A percentile compares a stretch with the other conserved stretches of the same genome.
Evolutionary conservation across 2,113 vertebrate species (phyloP).

Genomic region (Bungarus multicinctus): DNA sequence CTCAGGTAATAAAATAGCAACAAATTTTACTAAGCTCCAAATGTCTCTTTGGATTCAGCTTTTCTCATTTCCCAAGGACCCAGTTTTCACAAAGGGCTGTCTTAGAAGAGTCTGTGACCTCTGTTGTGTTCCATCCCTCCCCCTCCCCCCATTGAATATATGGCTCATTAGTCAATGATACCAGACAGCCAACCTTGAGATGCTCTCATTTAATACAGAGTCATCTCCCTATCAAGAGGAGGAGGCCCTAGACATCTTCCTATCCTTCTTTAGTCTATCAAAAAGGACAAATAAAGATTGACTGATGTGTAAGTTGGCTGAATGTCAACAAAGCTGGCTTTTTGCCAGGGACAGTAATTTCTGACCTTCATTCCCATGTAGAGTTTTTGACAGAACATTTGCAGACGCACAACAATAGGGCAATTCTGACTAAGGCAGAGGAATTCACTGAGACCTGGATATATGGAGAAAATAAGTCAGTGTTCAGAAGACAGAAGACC

Average conservation of each 20-base stretch:
- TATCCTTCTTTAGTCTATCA: neutral
- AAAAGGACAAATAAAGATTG: constrained; percentile 27
- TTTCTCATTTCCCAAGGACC: neutral
- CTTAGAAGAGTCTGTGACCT: neutral
- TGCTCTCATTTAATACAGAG: constrained; percentile 24
- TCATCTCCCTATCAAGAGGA: neutral
- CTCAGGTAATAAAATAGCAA: accelerated
- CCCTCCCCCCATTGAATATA: neutral
- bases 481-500: neutral
- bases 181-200: constrained; percentile 24
- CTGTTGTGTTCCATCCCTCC: neutral
- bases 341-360: constrained; percentile 19
- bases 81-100: constrained; percentile 20
- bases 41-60: neutral
- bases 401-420: neutral
- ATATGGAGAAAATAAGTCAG: neutral
- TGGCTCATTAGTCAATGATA: constrained; percentile 28
- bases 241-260: constrained; percentile 13
- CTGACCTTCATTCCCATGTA: neutral
- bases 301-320: neutral
- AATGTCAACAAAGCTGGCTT: constrained; percentile 2
- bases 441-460: neutral
- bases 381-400: constrained; percentile 19
- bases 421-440: neutral
- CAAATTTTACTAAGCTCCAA: constrained; percentile 15